phyloP scores from a whole-genome alignment of 2,888 invertebrate genomes.

The Andrena dorsata region DNA sequence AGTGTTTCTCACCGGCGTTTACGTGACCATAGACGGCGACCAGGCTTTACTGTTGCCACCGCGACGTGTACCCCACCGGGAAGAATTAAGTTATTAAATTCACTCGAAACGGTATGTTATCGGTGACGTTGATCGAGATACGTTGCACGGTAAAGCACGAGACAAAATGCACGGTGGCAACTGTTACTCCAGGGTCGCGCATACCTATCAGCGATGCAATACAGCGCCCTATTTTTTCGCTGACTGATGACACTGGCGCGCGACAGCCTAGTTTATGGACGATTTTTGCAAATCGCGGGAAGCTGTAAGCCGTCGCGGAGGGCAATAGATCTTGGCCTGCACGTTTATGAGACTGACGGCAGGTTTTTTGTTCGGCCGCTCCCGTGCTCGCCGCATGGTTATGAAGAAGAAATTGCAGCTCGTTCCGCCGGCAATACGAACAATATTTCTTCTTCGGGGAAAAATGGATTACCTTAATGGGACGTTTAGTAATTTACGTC shows the following conservation, averaged over 20 bases:
- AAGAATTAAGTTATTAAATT: neutral
- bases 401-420: conserved; percentile 16
- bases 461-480: neutral
- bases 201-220: conserved; percentile 26
- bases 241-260: conserved; percentile 47
- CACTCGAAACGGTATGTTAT: neutral
- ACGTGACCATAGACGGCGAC: neutral
- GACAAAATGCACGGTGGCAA: conserved; percentile 7
- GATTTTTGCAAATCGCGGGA: conserved; percentile 49
- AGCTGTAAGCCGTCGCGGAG: conserved; percentile 16
- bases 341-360: conserved; percentile 46
- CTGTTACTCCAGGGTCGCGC: conserved; percentile 2
- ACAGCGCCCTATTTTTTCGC: conserved; percentile 47
- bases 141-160: neutral
- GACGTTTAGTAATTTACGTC: neutral
- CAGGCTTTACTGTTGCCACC: neutral
- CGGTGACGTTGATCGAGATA: conserved; percentile 32
- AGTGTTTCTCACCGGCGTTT: neutral
- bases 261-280: conserved; percentile 52
- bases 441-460: conserved; percentile 1
- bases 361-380: conserved; percentile 1
- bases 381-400: neutral
- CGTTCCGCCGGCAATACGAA: conserved; percentile 4
- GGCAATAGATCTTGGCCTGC: conserved; percentile 42
- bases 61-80: no score